Evolutionary conservation across 2,888 invertebrate species (phyloP), one percentile per base, ranked within the genome.

Genomic region (Ferdinandea cuprea): DNA sequence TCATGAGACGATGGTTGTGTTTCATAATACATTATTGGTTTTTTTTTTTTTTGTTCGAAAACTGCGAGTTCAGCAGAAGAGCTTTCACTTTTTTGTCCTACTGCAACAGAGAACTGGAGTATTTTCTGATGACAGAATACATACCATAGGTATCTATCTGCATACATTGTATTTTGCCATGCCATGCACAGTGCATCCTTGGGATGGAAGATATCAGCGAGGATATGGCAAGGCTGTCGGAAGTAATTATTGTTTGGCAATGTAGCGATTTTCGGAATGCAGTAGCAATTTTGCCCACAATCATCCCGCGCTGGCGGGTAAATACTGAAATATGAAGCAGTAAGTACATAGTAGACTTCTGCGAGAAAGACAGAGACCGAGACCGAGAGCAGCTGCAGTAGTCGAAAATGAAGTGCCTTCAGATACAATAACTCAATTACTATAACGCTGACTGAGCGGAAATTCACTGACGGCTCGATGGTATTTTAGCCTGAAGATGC

Each of bases 221-320:
- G 65, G 46, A 54, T 40, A 35, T 63, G 56, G 13, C 40, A 56
- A 58, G 46, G 69, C 42, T 73, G 78, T 17, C 44, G 66, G 77
- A 78, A 83, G 78, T 83, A 83, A 83, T 83, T 83, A 83, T 68
- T 78, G 77, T 77, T 77, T 71, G 81, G 65, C 66, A 61, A 54
- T 83, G 77, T 54, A 37, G 78, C 56, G 54, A 78, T 77, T 83
- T 81, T 30, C 52, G 52, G 54, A 78, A 72, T 72, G 61, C 63
- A 44, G 72, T 15, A 46, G 48, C 77, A 65, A 69, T 56, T 63
- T 63, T n/a, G n/a, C 59, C 76, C 32, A 32, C 50, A 81, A 69
- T 69, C 80, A 52, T 59, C n/a, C 52, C 66, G 46, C 42, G 30
- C 50, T 19, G 25, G 7, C 32, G 46, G 77, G 71, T 40, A 66